Evolutionary conservation across 2,797 vertebrate species (phyloP), one percentile per base, ranked within the genome.

Genomic region (Galaxias olidus): DNA sequence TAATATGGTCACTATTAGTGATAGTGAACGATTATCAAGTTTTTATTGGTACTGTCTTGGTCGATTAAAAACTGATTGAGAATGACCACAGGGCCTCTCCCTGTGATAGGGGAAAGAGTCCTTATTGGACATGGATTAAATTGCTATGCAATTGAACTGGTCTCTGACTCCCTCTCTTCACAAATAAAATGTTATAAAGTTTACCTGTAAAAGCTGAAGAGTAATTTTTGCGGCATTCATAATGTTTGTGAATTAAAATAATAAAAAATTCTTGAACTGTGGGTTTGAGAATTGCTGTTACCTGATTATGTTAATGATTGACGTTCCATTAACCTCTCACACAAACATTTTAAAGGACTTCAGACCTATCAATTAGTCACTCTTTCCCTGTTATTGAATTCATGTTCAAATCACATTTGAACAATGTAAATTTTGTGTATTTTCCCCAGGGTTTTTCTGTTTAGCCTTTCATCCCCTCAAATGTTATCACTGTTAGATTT

Each of bases 81-180:
- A 88, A 88, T 88, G 85, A 88, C 86, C 88, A 86, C 89, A 86
- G 87, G 89, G 85, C 87, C 88, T 88, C 88, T 89, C 83, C 86
- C 85, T 90, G 86, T 88, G 89, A 83, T 84, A 85, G 86, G 88
- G 88, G 89, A 87, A 90, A 90, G 87, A 84, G 86, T 90, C 88
- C 86, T 89, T 87, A 89, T 90, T 85, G 85, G 90, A 91, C 90
- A 89, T 90, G 88, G 89, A 92, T 91, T 92, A 92, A 93, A 92
- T 92, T 93, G 92, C 91, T 93, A 92, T 93, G 91, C 92, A 93
- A 92, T 92, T 92, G 91, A 92, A 90, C 88, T 91, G 85, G 88
- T 91, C 91, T 93, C 91, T 87, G 90, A 89, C 90, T 92, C 87
- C 87, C 87, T 89, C 86, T 90, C 87, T 91, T 88, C 88, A 81